Evolutionary conservation across 2,797 vertebrate genomes (phyloP).

Genomic region (Mionectes olivaceus): DNA sequence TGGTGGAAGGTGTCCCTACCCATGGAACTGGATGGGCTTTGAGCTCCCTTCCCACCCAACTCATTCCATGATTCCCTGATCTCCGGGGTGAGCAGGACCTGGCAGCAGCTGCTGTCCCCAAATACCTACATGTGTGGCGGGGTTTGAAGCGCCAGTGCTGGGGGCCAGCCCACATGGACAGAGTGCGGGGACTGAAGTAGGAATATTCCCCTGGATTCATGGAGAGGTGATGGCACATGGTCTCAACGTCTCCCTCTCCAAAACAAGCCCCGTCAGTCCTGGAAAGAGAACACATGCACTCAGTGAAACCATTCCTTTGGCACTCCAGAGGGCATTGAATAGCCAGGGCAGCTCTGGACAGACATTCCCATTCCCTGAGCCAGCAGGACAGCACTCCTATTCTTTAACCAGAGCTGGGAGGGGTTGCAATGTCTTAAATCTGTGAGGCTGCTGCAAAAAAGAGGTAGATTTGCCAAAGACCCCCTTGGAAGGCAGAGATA

Average conservation of each 20-base stretch:
- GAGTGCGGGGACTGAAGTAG: slow-evolving; percentile 94
- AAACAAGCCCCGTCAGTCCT: slow-evolving; percentile 74
- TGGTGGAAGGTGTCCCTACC: background rate
- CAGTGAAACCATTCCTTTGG: background rate
- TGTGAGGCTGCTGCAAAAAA: background rate
- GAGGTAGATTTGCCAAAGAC: background rate
- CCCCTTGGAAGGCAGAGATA: background rate
- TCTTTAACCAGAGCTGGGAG: background rate
- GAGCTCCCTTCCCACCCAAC: background rate
- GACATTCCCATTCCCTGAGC: background rate
- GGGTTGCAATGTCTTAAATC: background rate
- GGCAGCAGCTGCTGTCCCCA: background rate
- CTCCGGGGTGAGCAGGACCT: background rate
- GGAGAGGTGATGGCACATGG: slow-evolving; percentile 91
- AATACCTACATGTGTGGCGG: slow-evolving; percentile 83
- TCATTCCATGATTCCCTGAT: background rate
- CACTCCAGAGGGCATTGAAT: background rate
- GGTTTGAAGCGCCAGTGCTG: slow-evolving; percentile 96
- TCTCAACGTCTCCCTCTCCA: slow-evolving; percentile 83
- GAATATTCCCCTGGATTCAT: slow-evolving; percentile 93
- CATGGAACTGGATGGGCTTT: background rate
- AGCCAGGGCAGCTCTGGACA: background rate
- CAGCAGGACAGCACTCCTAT: background rate
- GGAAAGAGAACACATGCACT: background rate
- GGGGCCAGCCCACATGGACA: slow-evolving; percentile 94